Conservation (phyloP, 2,113 vertebrate species). For the Prochilodus magdalenae region DNA sequence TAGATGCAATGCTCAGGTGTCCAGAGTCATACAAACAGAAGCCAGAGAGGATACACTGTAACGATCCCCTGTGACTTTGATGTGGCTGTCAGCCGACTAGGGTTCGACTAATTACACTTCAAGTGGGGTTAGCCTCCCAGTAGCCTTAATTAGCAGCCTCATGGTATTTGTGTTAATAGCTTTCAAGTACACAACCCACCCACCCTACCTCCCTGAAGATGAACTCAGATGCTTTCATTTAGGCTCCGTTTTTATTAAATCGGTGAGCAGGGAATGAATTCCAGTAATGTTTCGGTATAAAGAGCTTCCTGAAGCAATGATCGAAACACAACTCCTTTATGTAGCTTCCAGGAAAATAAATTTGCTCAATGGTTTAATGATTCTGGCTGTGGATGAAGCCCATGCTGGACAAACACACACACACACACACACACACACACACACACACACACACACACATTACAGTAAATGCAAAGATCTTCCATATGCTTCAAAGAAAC, state of each 20-base stretch:
- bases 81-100: not conserved
- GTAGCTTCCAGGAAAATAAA: slow-evolving; percentile 73
- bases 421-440: slow-evolving; percentile 50
- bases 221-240: slow-evolving; percentile 29
- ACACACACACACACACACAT: slow-evolving; percentile 61
- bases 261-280: slow-evolving; percentile 35
- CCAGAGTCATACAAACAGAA: too few species aligned
- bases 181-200: not conserved
- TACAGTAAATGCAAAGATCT: slow-evolving; percentile 71
- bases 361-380: slow-evolving; percentile 49
- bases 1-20: too few species aligned
- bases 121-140: not conserved
- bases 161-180: not conserved
- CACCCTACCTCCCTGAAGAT: not conserved
- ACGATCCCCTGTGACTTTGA: not conserved
- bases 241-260: slow-evolving; percentile 22
- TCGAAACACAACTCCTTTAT: slow-evolving; percentile 49
- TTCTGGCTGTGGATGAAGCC: slow-evolving; percentile 56
- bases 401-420: slow-evolving; percentile 36
- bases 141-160: not conserved
- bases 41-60: too few species aligned
- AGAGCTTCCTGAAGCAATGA: slow-evolving; percentile 49
- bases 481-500: slow-evolving; percentile 58
- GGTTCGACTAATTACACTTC: not conserved
- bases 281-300: slow-evolving; percentile 28